Base-by-base conservation (phyloP, 2,888 invertebrate genomes). In the Volucella inanis region DNA sequence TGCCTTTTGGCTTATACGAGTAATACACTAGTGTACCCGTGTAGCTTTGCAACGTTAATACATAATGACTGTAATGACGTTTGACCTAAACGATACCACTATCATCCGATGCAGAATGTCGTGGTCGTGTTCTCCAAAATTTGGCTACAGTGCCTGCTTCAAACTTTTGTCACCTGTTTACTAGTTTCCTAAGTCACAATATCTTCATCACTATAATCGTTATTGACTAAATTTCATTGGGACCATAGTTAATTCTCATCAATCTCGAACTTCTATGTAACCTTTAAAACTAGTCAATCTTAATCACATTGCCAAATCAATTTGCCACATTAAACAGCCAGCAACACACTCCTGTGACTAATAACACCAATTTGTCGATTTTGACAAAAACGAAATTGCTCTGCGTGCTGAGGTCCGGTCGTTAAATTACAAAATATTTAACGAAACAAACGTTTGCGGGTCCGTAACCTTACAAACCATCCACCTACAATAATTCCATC, bases 401-500 rank as follows among this genome's bases (percentile, higher is more conserved):
- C 65, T 49, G 31, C 55, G 38, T 18, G 47, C 31, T 55, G 39
- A 4, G n/a, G 39, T 6, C 38, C 55, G 54, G n/a, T 4, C 12
- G 10, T 14, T 6, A n/a, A 12, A 57, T 72, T 72, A 54, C 59
- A 74, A 72, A 80, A 75, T 68, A 49, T 74, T 80, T 62, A 80
- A 74, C 74, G 59, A 74, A 67, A 74, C 39, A 54, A 67, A 67
- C 54, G 31, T 79, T 50, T 12, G 59, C 54, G 49, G 67, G 18
- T 55, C 67, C 10, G 31, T 55, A 75, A 62, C 80, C 67, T 64
- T 68, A 57, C 31, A 49, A 67, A 61, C 45, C 62, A 55, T 62
- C 79, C 83, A 74, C 84, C 84, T 75, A 79, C 83, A 83, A 59
- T 71, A 41, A 55, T 65, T 85, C 57, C 50, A 68, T 52, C 43